A percentile compares a stretch with the other conserved stretches of the same genome.
These are phyloP conservation scores for Drosophila birchii DNA, from an alignment of 2,888 invertebrate species.

Conservation along the genomic window DNA sequence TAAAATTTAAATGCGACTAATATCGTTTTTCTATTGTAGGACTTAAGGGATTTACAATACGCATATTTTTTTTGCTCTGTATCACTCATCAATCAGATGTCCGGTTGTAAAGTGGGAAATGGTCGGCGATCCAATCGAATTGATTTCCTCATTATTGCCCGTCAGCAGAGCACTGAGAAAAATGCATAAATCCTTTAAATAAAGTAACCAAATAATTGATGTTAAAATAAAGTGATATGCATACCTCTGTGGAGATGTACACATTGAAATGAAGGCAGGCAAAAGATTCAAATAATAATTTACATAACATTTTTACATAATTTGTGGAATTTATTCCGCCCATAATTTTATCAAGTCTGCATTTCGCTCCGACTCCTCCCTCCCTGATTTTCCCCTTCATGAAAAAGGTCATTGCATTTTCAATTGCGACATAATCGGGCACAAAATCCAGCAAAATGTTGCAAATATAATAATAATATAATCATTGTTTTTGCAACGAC, in stretches of 20 bases:
- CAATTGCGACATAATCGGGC: slow-evolving; percentile 32
- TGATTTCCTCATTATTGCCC: slow-evolving; percentile 16
- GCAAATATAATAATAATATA: slow-evolving; percentile 32
- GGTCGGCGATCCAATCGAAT: slow-evolving; percentile 25
- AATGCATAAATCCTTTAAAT: background rate
- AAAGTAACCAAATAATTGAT: background rate
- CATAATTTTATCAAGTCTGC: slow-evolving; percentile 31
- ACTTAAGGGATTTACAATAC: no score
- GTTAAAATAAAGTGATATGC: background rate
- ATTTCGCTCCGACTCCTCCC: background rate
- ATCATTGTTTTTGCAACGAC: slow-evolving; percentile 12
- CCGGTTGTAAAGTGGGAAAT: slow-evolving; percentile 10
- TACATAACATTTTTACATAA: slow-evolving; percentile 3
- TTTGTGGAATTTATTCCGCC: slow-evolving; percentile 13
- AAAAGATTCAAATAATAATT: slow-evolving; percentile 12
- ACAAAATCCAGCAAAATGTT: slow-evolving; percentile 32
- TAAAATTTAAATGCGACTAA: no score
- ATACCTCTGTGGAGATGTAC: background rate
- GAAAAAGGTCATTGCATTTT: slow-evolving; percentile 32
- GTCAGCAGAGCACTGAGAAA: slow-evolving; percentile 2
- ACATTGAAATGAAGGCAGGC: background rate
- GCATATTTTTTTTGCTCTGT: background rate
- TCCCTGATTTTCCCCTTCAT: background rate
- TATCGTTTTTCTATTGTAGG: no score
- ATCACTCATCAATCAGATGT: slow-evolving; percentile 10